Conservation (phyloP, 2,797 vertebrate genomes). For the Trachops cirrhosus region DNA sequence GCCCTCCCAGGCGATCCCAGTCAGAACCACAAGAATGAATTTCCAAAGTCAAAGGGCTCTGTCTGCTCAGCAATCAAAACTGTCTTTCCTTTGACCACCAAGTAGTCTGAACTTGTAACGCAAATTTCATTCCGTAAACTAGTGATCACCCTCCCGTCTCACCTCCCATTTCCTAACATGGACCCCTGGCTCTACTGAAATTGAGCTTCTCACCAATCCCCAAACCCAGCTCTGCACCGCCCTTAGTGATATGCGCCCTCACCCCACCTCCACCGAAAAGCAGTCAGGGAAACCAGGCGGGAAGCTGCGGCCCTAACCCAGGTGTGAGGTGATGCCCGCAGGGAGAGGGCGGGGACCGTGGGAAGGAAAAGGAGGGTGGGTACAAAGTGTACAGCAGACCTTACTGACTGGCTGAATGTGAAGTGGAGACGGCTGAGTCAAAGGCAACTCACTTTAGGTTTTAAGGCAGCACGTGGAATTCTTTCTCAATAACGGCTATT, state of each 20-base stretch:
- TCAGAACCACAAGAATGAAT: not conserved
- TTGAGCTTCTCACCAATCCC: not conserved
- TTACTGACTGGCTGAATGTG: not conserved
- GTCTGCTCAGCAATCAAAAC: not conserved
- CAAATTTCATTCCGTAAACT: not conserved
- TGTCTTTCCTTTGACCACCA: not conserved
- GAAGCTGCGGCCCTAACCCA: not conserved
- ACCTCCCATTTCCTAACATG: not conserved
- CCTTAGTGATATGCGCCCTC: not conserved
- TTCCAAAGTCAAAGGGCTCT: not conserved
- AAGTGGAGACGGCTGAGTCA: not conserved
- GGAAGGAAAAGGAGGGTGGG: not conserved
- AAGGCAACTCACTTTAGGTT: not conserved
- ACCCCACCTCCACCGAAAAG: not conserved
- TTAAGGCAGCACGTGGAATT: not conserved
- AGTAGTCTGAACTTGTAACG: not conserved
- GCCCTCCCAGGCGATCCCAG: not conserved
- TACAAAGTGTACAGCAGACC: not conserved
- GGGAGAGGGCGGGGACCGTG: not conserved
- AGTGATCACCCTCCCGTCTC: not conserved
- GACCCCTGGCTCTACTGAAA: not conserved
- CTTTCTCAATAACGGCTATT: not conserved
- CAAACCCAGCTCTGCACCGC: not conserved
- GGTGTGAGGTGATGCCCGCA: not conserved
- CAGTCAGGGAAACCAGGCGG: not conserved